Evolutionary conservation across 1,140 invertebrate genomes (phyloP).

Genomic region (Halictus rubicundus): DNA sequence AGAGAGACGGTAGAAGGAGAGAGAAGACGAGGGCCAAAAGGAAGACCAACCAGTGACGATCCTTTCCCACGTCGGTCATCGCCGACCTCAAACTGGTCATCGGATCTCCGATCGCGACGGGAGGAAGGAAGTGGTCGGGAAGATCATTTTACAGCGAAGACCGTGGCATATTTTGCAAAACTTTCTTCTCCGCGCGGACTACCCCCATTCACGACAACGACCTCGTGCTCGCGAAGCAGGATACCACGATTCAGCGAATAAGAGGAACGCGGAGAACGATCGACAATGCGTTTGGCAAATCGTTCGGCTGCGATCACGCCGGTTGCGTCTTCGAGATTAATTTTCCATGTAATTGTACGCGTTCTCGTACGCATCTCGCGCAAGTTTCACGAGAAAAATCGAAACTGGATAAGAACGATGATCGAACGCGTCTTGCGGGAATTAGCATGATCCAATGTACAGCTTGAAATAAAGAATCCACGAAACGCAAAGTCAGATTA

Average conservation of each 20-base stretch:
- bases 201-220: slow-evolving; percentile 27
- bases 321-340: too few species aligned
- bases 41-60: slow-evolving; percentile 69
- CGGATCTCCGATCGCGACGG: slow-evolving; percentile 72
- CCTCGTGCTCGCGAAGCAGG: not conserved
- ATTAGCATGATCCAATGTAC: too few species aligned
- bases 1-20: not conserved
- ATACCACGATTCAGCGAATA: not conserved
- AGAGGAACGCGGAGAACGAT: slow-evolving; percentile 8
- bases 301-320: not conserved
- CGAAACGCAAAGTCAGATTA: too few species aligned
- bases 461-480: too few species aligned
- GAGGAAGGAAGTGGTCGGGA: slow-evolving; percentile 79
- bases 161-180: slow-evolving; percentile 71
- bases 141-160: slow-evolving; percentile 76
- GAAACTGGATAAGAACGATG: too few species aligned
- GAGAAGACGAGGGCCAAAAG: slow-evolving; percentile 31
- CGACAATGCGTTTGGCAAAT: slow-evolving; percentile 1
- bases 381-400: too few species aligned
- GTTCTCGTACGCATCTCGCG: too few species aligned
- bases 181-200: slow-evolving; percentile 58
- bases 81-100: slow-evolving; percentile 80
- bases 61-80: slow-evolving; percentile 80
- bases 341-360: too few species aligned
- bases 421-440: too few species aligned